A percentile compares a stretch with the other conserved stretches of the same genome.
phyloP scores from a whole-genome alignment of 2,888 invertebrate genomes.

The Apodemia hepburni region DNA sequence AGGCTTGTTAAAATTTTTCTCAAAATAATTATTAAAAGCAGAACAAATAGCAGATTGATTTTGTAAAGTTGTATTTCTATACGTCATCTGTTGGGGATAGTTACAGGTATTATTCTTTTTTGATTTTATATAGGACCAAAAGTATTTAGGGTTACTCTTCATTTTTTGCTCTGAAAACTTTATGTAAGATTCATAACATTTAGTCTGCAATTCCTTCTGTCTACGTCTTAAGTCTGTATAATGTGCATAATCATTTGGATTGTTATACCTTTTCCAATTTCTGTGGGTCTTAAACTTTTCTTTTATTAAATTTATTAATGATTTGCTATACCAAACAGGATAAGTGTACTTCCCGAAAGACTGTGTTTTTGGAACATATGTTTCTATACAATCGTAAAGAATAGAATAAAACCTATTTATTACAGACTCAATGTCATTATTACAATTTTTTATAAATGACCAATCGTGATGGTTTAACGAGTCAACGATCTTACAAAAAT shows the following conservation, averaged over 20 bases:
- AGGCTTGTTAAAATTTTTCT: background rate
- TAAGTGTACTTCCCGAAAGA: background rate
- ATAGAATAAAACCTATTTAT: conserved; percentile 13
- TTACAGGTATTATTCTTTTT: conserved; percentile 15
- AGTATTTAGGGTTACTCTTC: conserved; percentile 21
- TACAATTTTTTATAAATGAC: background rate
- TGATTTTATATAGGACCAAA: conserved; percentile 26
- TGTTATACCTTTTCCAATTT: conserved; percentile 22
- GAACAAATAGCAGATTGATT: background rate
- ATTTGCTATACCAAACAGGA: conserved; percentile 23
- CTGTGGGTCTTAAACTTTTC: conserved; percentile 23
- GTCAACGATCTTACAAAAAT: background rate
- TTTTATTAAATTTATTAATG: conserved; percentile 24
- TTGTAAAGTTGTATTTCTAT: background rate
- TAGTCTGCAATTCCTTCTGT: conserved; percentile 14
- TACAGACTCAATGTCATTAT: background rate
- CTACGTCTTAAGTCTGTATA: conserved; percentile 20
- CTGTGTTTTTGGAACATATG: background rate
- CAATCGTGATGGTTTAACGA: background rate
- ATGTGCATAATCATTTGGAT: conserved; percentile 24
- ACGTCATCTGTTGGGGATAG: conserved; percentile 23
- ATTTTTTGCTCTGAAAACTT: conserved; percentile 18
- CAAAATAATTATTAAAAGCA: conserved; percentile 1
- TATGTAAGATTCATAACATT: conserved; percentile 20
- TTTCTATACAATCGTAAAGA: background rate